These are phyloP conservation scores for Aphelocoma californica DNA, from an alignment of 2,797 vertebrate genomes.

Conservation along the genomic window DNA sequence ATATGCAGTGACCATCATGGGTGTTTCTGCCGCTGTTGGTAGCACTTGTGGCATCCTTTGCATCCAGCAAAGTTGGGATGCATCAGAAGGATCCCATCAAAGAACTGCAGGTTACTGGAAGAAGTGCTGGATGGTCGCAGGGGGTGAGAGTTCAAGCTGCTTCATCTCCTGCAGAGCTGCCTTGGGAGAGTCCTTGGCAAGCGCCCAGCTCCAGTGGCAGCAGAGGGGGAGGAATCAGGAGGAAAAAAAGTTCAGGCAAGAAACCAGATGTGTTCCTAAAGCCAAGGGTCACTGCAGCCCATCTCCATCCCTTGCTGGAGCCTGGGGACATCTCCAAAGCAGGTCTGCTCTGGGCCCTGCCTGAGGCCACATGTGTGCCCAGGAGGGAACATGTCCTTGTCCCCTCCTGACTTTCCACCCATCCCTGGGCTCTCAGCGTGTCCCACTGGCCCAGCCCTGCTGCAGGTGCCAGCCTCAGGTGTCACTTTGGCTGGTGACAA, in stretches of 20 bases:
- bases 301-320: not conserved
- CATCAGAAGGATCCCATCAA: not conserved
- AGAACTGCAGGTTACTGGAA: not conserved
- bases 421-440: rapidly evolving
- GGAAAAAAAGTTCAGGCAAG: not conserved
- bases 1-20: rapidly evolving
- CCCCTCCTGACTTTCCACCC: not conserved
- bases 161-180: not conserved
- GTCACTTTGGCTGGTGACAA: not conserved
- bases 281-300: not conserved
- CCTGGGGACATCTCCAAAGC: not conserved
- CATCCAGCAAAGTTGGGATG: not conserved
- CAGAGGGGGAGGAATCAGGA: not conserved
- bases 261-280: not conserved
- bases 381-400: not conserved
- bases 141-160: not conserved
- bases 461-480: not conserved
- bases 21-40: not conserved
- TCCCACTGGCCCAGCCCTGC: not conserved
- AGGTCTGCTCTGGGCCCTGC: not conserved
- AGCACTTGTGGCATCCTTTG: rapidly evolving
- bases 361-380: not conserved
- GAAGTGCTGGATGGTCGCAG: not conserved
- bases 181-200: not conserved
- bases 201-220: not conserved